A percentile compares a stretch with the other conserved stretches of the same genome.
Conservation (phyloP, 2,797 vertebrate genomes). For the Mormyrops attenuatus region DNA sequence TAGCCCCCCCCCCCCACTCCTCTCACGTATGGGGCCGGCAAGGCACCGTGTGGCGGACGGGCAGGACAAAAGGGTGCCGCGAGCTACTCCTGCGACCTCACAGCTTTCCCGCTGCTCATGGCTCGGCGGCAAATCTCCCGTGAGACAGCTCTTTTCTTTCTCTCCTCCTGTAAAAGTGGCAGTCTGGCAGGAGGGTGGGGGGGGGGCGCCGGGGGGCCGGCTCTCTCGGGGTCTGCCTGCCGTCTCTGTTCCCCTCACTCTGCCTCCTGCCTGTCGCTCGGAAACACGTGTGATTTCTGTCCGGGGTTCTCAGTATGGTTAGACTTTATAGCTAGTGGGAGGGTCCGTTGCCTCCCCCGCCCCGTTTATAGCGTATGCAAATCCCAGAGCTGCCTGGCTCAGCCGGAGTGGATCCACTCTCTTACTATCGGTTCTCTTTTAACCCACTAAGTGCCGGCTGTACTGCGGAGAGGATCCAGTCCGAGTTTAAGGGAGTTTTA, state of each 20-base stretch:
- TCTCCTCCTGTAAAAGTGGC: not conserved
- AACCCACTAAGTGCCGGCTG: constrained; percentile 25
- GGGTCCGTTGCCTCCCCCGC: constrained; percentile 34
- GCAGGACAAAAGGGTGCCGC: not conserved
- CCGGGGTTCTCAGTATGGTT: constrained; percentile 40
- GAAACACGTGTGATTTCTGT: constrained; percentile 49
- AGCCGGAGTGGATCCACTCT: constrained; percentile 26
- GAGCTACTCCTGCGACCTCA: not conserved
- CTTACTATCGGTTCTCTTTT: constrained; percentile 26
- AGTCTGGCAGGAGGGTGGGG: not conserved
- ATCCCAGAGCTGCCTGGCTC: constrained; percentile 39
- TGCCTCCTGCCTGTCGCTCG: constrained; percentile 27
- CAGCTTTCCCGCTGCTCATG: not conserved
- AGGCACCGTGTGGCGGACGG: not conserved
- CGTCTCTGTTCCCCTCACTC: not conserved
- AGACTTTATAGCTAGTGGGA: constrained; percentile 50
- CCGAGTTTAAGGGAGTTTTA: not conserved
- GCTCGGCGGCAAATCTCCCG: not conserved
- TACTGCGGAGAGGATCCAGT: not conserved
- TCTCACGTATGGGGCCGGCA: not conserved
- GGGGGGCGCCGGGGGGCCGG: not conserved
- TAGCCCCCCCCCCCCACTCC: not conserved
- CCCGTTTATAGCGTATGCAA: constrained; percentile 38
- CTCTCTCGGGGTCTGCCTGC: not conserved
- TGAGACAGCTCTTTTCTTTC: not conserved